A percentile compares a stretch with the other conserved stretches of the same genome.
Evolutionary conservation across 2,888 invertebrate species (phyloP).

Genomic region (Cataglyphis altisquamis): DNA sequence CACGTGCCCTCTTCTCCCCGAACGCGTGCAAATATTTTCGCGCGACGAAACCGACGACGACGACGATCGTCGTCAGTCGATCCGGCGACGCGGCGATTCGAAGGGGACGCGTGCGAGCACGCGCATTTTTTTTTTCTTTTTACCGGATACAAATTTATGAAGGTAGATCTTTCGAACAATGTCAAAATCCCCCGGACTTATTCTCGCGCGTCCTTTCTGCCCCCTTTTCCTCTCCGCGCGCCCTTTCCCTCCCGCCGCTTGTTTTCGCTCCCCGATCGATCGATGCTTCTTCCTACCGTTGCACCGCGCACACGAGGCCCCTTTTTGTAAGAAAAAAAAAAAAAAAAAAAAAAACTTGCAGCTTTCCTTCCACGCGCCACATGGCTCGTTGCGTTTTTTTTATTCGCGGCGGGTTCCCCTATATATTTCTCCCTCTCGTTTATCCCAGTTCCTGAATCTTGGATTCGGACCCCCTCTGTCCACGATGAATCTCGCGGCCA

Average conservation of each 20-base stretch:
- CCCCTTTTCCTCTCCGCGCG: slow-evolving; percentile 44
- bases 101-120: slow-evolving; percentile 45
- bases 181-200: slow-evolving; percentile 65
- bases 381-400: slow-evolving; percentile 82
- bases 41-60: slow-evolving; percentile 39
- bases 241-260: neutral
- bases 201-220: slow-evolving; percentile 39
- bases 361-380: slow-evolving; percentile 81
- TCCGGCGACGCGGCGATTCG: slow-evolving; percentile 30
- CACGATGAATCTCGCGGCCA: slow-evolving; percentile 74
- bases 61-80: neutral
- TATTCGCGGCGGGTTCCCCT: slow-evolving; percentile 59
- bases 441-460: slow-evolving; percentile 67
- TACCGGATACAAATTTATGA: slow-evolving; percentile 61
- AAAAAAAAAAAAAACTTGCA: slow-evolving; percentile 68
- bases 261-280: slow-evolving; percentile 56
- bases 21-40: slow-evolving; percentile 64
- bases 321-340: slow-evolving; percentile 53
- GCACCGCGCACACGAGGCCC: slow-evolving; percentile 49
- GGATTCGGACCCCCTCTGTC: slow-evolving; percentile 77
- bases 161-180: slow-evolving; percentile 59
- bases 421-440: slow-evolving; percentile 58
- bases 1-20: slow-evolving; percentile 38
- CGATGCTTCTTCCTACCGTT: slow-evolving; percentile 48
- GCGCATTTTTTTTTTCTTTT: slow-evolving; percentile 33